phyloP scores from a whole-genome alignment of 2,797 vertebrate species.

The Aldrovandia affinis region DNA sequence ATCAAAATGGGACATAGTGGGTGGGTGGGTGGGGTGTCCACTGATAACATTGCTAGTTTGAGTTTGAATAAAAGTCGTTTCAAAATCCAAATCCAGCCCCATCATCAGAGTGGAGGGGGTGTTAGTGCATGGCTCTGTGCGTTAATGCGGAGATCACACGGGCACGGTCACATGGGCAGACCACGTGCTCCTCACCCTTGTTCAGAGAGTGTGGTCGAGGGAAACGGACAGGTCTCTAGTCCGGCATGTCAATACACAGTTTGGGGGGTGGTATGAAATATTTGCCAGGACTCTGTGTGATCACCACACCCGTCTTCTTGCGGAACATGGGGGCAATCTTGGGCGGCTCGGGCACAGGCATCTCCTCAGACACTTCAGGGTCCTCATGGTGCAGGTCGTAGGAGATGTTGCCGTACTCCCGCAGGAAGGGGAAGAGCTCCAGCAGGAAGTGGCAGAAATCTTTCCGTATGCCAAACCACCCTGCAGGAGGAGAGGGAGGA shows the following conservation, averaged over 20 bases:
- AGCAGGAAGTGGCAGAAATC: slow-evolving; percentile 98
- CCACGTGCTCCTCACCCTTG: not conserved
- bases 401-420: slow-evolving; percentile 97
- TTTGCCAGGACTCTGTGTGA: slow-evolving; percentile 96
- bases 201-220: no score
- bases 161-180: not conserved
- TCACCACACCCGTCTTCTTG: slow-evolving; percentile 95
- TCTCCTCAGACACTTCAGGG: slow-evolving; percentile 86
- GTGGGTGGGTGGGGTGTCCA: not conserved
- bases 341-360: slow-evolving; percentile 84
- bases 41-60: not conserved
- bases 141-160: no score
- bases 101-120: not conserved
- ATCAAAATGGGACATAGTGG: not conserved
- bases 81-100: not conserved
- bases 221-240: slow-evolving; percentile 67
- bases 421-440: slow-evolving; percentile 94
- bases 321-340: slow-evolving; percentile 97
- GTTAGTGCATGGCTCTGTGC: not conserved
- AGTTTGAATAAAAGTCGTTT: not conserved
- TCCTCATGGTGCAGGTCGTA: slow-evolving; percentile 95
- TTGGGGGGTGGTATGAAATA: slow-evolving; percentile 94
- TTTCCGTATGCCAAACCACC: slow-evolving; percentile 98
- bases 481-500: slow-evolving; percentile 58
- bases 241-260: slow-evolving; percentile 95